Percentiles rank a stretch among this genome's conserved stretches.
Evolutionary conservation across 2,888 invertebrate species (phyloP).

Genomic region (Andrena camellia): DNA sequence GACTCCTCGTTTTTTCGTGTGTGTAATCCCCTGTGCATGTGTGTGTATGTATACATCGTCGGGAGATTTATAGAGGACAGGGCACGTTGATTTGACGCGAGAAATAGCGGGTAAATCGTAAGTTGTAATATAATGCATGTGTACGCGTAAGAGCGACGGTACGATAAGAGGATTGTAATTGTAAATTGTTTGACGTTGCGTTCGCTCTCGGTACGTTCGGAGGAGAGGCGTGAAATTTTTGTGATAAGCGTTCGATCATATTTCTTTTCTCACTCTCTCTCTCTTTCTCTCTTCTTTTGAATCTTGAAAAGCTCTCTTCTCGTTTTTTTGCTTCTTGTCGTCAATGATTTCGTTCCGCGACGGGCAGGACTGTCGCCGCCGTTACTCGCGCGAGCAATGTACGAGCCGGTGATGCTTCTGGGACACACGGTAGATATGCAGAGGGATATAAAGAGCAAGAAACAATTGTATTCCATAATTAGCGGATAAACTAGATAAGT

Average conservation of each 20-base stretch:
- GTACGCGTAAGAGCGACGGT: constrained; percentile 12
- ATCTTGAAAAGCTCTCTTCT: constrained; percentile 39
- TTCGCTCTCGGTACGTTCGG: constrained; percentile 35
- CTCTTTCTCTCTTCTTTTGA: neutral
- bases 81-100: constrained; percentile 13
- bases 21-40: neutral
- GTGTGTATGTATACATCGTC: neutral
- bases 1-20: constrained; percentile 1
- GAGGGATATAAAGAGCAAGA: constrained; percentile 67
- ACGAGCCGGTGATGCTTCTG: constrained; percentile 76
- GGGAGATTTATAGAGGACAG: neutral
- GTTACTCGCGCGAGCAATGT: constrained; percentile 46
- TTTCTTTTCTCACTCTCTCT: neutral
- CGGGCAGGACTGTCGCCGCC: neutral
- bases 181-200: constrained; percentile 47
- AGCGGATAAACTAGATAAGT: constrained; percentile 83
- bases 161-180: constrained; percentile 32
- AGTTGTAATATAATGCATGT: constrained; percentile 57
- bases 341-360: neutral
- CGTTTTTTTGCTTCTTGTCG: constrained; percentile 12
- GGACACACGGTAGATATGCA: constrained; percentile 70
- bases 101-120: constrained; percentile 37
- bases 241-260: constrained; percentile 12
- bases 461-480: constrained; percentile 80
- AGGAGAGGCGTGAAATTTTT: constrained; percentile 24